Evolutionary conservation across 2,797 vertebrate species (phyloP).

Genomic region (Gadopsis bispinosus): DNA sequence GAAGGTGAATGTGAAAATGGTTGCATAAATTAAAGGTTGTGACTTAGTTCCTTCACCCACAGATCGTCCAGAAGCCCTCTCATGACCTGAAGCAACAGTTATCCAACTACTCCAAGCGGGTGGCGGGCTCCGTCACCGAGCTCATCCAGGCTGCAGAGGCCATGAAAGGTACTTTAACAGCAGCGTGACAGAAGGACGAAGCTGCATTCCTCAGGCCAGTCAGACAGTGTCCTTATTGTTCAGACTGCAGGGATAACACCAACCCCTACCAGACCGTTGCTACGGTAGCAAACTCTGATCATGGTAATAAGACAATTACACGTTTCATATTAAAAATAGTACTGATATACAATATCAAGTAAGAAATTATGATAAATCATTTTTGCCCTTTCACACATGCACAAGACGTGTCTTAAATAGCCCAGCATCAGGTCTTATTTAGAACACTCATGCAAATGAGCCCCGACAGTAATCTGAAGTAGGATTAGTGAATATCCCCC

Average conservation of each 20-base stretch:
- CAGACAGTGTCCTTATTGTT: neutral
- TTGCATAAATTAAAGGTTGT: neutral
- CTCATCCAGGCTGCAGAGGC: conserved; percentile 97
- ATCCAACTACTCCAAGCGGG: conserved; percentile 90
- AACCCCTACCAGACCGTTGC: neutral
- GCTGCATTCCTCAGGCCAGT: neutral
- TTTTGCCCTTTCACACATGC: conserved; percentile 10
- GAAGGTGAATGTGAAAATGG: neutral
- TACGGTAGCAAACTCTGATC: neutral
- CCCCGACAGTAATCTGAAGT: conserved; percentile 39
- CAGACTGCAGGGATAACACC: neutral
- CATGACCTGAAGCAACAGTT: conserved; percentile 94
- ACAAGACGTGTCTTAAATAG: conserved; percentile 9
- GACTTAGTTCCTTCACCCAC: conserved; percentile 1
- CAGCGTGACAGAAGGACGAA: neutral
- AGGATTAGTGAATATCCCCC: conserved; percentile 26
- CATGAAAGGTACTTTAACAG: conserved; percentile 91
- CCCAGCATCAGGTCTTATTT: conserved; percentile 27
- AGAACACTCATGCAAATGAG: conserved; percentile 38
- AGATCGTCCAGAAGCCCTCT: conserved; percentile 91
- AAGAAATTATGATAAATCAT: neutral
- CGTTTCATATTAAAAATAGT: conserved; percentile 2
- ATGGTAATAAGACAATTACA: neutral
- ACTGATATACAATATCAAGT: neutral
- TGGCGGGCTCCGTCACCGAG: conserved; percentile 93